Conservation (phyloP, 1,140 invertebrate species). For the Aradophagus sp. region DNA sequence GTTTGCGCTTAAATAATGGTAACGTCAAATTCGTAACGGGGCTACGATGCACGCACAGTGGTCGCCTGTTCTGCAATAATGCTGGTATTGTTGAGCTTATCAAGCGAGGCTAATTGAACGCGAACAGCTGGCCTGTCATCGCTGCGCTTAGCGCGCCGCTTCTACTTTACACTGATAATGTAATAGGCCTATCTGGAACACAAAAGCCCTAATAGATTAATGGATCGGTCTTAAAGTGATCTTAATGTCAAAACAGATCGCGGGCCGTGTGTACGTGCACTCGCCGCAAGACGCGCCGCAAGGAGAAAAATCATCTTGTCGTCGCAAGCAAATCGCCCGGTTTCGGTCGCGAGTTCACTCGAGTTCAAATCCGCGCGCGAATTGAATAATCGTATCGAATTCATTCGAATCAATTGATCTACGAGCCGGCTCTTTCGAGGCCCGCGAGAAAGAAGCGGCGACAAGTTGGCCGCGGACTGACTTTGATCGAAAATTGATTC, state of each 20-base stretch:
- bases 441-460: too few relatives aligned
- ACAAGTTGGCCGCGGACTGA: too few relatives aligned
- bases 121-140: slow-evolving; percentile 71
- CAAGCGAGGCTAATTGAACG: slow-evolving; percentile 74
- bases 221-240: slow-evolving; percentile 70
- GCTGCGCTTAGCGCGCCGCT: slow-evolving; percentile 57
- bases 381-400: slow-evolving; percentile 38
- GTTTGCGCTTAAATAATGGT: slow-evolving; percentile 62
- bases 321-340: slow-evolving; percentile 34
- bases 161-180: slow-evolving; percentile 72
- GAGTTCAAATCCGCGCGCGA: slow-evolving; percentile 23
- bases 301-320: slow-evolving; percentile 48
- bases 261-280: slow-evolving; percentile 13
- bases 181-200: slow-evolving; percentile 71
- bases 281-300: slow-evolving; percentile 25
- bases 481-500: too few relatives aligned
- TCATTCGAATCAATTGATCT: slow-evolving; percentile 37
- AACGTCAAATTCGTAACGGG: slow-evolving; percentile 67
- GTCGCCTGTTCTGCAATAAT: slow-evolving; percentile 72
- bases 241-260: slow-evolving; percentile 67
- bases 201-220: slow-evolving; percentile 72
- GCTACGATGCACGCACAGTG: slow-evolving; percentile 63
- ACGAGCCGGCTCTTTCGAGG: background rate
- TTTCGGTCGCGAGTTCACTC: slow-evolving; percentile 39
- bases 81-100: slow-evolving; percentile 74